Evolutionary conservation across 37 sponge, comb jelly and placozoan species (phyloP), one percentile per base, ranked within the genome.

Genomic region (Diacarnus erythraeanus): DNA sequence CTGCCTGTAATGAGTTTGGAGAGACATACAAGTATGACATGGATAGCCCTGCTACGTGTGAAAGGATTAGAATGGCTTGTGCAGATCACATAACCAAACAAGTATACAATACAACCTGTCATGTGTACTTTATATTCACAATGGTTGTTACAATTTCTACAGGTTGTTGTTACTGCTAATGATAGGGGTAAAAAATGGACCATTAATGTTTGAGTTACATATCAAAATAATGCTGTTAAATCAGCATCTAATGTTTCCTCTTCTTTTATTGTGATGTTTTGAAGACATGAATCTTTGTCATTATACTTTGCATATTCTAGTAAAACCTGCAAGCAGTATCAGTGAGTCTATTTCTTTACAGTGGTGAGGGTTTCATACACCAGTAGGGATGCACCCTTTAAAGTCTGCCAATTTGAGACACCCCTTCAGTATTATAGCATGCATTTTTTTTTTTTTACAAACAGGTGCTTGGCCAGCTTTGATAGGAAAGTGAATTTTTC

Each of bases 41-140:
- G 68, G 77, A 88, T 63, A 83, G 71, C 72, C 96, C 96, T 39
- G 96, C 93, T 18, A 95, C 96, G 36, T 78, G 72, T 60, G 93
- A 95, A 63, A 67, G 89, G 42, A 92, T 92, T 6, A 44, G 96
- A 33, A 82, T 95, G 92, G 87, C 89, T 17, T 95, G 96, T 86
- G 29, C 25, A 18, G 96, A 95, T 60, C 69, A 82, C 23, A 80
- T 94, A 72, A 78, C 84, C 3, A 42, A 82, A 60, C 68, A 79
- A 78, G 86, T 90, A 71, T 6, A 9, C 29, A 23, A 61, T 29
- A 23, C 57, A 54, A 54, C 57, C 57, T 54, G 57, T 18, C 57
- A 18, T 21, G 12, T 54, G 57, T 61, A 25, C 12, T 61, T 15
- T 29, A 61, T 61, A 4, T 27, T 29, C 20, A 15, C 4, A 5